Base-by-base conservation (phyloP, 2,888 invertebrate genomes). In the Cheilosia vulpina region DNA sequence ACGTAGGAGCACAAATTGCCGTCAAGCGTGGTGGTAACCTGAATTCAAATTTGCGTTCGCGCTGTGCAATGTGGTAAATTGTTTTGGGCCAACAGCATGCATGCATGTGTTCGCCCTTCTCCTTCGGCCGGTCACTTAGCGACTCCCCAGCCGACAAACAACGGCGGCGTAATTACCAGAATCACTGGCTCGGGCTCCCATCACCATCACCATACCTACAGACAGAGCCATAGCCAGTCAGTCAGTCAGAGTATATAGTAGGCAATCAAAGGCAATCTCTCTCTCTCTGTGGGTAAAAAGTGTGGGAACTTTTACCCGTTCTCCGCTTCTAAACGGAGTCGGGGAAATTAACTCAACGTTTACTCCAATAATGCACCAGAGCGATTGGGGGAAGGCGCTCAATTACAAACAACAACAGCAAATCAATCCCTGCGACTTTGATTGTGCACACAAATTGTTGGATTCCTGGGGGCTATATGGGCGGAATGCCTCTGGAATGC, bases 181-280 rank as follows among this genome's bases (percentile, higher is more conserved):
- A 85, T 85, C 81, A 85, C 72, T 77, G 85, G 85, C 81, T 85
- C 85, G 75, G 85, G 85, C 81, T 85, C 85, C 84, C 84, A 82
- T 82, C 76, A 77, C 57, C 69, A 76, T 78, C 79, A 68, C 73
- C 72, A 62, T 73, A n/a, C n/a, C n/a, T n/a, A 13, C 13, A 38
- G 34, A 9, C 3, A 34, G 66, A 62, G 43, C 72, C 21, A 34
- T 53, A 52, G 4, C 55, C 53, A 69, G 58, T 55, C 73, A 75
- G 69, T 31, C 65, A 65, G 53, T 27, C 57, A 34, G 34, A 50
- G 45, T 47, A 62, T 55, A 58, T 41, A 71, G 76, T 85, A 72
- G 85, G 85, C 85, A 85, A 85, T 85, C 85, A 85, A 85, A 85
- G 77, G 81, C 81, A 85, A 85, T 81, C 81, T 85, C 81, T 76